Base-by-base conservation (phyloP, 2,888 invertebrate genomes). In the Eumerus sabulonum region DNA sequence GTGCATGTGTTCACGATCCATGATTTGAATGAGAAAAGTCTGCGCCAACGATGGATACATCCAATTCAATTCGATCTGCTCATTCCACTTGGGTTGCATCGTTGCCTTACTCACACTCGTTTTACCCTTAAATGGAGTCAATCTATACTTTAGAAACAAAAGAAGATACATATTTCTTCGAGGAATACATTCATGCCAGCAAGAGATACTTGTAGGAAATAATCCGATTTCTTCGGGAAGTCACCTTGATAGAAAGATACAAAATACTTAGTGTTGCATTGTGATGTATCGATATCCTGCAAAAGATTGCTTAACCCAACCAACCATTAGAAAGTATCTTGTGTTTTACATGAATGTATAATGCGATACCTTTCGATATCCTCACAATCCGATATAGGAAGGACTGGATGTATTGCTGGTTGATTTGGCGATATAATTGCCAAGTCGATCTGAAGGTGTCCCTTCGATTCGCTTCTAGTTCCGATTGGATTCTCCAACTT, bases 381-480 rank as follows among this genome's bases (percentile, higher is more conserved):
- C 82, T 94, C 94, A 79, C 92, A 56, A 42, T 70, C 42, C 2
- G 1, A 27, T 0, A 18, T 7, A n/a, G 13, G 16, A 4, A 45
- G 9, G 0, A 50, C 9, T 2, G 60, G 16, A 44, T 77, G 82
- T 72, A 12, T 85, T 51, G 93, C 90, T 11, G 91, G 89, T 83
- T 94, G 93, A 5, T 93, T 94, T 86, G 92, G 93, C 9, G 92
- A 92, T 9, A 93, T 90, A 17, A 97, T 93, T 1, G 92, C 92
- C 76, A 97, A 91, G 85, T 96, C 95, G 73, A 96, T 92, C 88
- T 96, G 96, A 16, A 97, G 88, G 85, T 94, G 95, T 0, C 96
- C 97, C 82, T 92, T 92, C 0, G 92, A 90, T 0, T 91, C 92
- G 0, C 64, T 59, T 1, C 47, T 16, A n/a, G 71, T 77, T 91